These are phyloP conservation scores for Thymelicus lineola DNA, from an alignment of 2,888 invertebrate species.

Conservation along the genomic window DNA sequence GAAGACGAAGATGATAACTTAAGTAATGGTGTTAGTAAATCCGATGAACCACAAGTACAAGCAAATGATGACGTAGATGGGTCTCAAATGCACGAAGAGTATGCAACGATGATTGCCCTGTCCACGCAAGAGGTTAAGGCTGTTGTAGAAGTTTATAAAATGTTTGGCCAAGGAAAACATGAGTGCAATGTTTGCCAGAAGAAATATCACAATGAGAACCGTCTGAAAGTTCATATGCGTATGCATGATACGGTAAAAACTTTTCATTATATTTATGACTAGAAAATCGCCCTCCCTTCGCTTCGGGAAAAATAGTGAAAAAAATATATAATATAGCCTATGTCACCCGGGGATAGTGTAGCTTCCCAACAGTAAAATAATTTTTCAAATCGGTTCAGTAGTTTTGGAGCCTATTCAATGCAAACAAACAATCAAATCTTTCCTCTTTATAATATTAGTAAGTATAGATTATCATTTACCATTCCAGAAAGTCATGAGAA, in stretches of 20 bases:
- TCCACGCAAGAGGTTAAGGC: slow-evolving; percentile 69
- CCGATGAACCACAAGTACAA: slow-evolving; percentile 30
- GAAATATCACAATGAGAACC: slow-evolving; percentile 58
- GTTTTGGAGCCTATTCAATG: too few relatives aligned
- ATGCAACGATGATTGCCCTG: slow-evolving; percentile 68
- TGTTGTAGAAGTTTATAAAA: slow-evolving; percentile 65
- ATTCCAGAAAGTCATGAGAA: too few relatives aligned
- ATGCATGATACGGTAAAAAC: slow-evolving; percentile 74
- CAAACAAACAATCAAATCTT: too few relatives aligned
- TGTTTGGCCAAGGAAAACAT: slow-evolving; percentile 59
- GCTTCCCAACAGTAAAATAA: too few relatives aligned
- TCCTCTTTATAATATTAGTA: too few relatives aligned
- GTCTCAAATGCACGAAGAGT: slow-evolving; percentile 66
- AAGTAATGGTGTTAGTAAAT: slow-evolving; percentile 35
- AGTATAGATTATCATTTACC: too few relatives aligned
- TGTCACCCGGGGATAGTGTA: too few relatives aligned
- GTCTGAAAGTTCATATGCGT: slow-evolving; percentile 61
- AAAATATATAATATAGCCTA: too few relatives aligned
- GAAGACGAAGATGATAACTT: slow-evolving; percentile 47
- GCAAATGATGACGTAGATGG: slow-evolving; percentile 58
- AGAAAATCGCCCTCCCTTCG: too few relatives aligned
- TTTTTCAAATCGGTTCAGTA: too few relatives aligned
- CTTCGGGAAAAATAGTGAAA: too few relatives aligned
- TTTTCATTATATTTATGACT: too few relatives aligned
- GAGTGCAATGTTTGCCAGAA: slow-evolving; percentile 65